Conservation (phyloP, 2,888 invertebrate species). For the Entomobrya multifasciata region DNA sequence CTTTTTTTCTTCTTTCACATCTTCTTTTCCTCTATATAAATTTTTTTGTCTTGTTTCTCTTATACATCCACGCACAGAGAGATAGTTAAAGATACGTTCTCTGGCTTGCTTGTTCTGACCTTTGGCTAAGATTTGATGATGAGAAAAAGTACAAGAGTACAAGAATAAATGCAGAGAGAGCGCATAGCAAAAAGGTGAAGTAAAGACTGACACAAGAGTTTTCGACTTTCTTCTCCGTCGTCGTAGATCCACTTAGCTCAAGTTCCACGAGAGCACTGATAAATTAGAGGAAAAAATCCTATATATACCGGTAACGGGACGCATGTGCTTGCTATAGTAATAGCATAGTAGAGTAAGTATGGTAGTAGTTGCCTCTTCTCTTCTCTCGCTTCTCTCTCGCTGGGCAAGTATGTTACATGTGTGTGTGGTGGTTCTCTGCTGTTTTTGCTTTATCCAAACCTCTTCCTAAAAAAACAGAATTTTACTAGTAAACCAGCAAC, state of each 20-base stretch:
- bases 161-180: background rate
- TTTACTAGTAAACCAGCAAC: slow-evolving; percentile 4
- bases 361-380: slow-evolving; percentile 1
- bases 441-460: background rate
- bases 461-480: slow-evolving; percentile 1
- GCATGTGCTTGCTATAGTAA: slow-evolving; percentile 67
- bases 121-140: slow-evolving; percentile 64
- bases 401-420: slow-evolving; percentile 5
- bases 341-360: background rate
- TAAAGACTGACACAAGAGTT: slow-evolving; percentile 38
- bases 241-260: slow-evolving; percentile 75
- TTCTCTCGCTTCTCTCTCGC: background rate
- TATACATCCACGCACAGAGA: background rate
- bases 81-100: too few species aligned
- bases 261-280: slow-evolving; percentile 77
- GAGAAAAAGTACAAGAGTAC: slow-evolving; percentile 27
- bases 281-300: slow-evolving; percentile 75
- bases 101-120: background rate
- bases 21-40: slow-evolving; percentile 27
- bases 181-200: background rate
- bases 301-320: slow-evolving; percentile 75
- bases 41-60: background rate
- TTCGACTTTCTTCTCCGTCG: background rate
- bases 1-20: slow-evolving; percentile 8
- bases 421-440: slow-evolving; percentile 15